Conservation (phyloP, 2,888 invertebrate species). For the Drosophila prostipennis region DNA sequence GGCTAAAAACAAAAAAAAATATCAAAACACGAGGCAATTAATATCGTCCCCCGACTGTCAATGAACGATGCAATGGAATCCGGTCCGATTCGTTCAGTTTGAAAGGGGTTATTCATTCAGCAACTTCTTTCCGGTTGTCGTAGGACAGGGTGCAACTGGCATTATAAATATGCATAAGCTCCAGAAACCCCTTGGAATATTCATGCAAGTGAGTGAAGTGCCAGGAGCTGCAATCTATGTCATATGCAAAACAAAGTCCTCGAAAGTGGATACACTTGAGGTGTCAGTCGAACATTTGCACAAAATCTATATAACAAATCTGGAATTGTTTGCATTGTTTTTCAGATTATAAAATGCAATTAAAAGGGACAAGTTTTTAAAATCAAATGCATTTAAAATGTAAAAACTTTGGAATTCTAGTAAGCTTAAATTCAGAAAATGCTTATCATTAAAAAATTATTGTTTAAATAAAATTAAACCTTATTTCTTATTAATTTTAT, state of each 20-base stretch:
- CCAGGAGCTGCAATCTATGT: slow-evolving; percentile 49
- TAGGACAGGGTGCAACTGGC: slow-evolving; percentile 27
- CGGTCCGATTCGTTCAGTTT: slow-evolving; percentile 29
- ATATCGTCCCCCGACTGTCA: slow-evolving; percentile 36
- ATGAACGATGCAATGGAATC: slow-evolving; percentile 26
- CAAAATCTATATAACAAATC: not conserved
- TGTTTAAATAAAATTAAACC: no score
- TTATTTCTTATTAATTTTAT: not conserved
- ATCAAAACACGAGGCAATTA: slow-evolving; percentile 28
- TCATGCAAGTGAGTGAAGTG: slow-evolving; percentile 24
- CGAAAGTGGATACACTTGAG: slow-evolving; percentile 4
- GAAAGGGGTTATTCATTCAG: slow-evolving; percentile 17
- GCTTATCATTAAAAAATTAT: no score
- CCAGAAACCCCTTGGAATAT: slow-evolving; percentile 9
- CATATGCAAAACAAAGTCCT: slow-evolving; percentile 56
- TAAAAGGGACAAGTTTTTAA: no score
- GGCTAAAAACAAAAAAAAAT: slow-evolving; percentile 20
- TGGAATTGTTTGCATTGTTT: not conserved
- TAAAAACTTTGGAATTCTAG: not conserved
- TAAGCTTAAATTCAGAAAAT: not conserved
- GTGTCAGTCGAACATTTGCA: not conserved
- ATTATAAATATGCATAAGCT: slow-evolving; percentile 29
- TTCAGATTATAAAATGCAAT: not conserved
- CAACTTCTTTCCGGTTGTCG: slow-evolving; percentile 28
- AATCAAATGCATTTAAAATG: not conserved